Evolutionary conservation across 2,797 vertebrate genomes (phyloP), one percentile per base, ranked within the genome.

Genomic region (Malacoraja senta): DNA sequence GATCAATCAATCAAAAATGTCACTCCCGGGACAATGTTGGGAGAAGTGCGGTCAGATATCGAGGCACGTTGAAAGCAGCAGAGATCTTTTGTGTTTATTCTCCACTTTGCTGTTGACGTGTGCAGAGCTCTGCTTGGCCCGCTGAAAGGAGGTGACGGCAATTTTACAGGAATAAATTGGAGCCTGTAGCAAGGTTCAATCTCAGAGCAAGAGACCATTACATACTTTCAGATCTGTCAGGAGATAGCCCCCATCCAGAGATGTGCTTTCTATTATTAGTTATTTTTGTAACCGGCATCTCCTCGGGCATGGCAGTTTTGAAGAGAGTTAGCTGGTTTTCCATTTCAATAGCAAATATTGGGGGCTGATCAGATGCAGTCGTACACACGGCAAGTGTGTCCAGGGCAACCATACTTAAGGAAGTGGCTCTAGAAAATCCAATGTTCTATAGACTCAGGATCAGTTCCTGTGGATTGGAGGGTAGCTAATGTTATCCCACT

Each of bases 181-280:
- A 74, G 35, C 90, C 90, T 92, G 90, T 76, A 76, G 90, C 90
- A 92, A 92, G 72, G 90, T 92, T 92, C 90, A 92, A 76, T 76
- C 76, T 92, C 29, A n/a, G 90, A 74, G 35, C 71, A 92, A 44
- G 35, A 68, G 68, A 53, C 68, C 35, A 74, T 76, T 53, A n/a
- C 29, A 72, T 29, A 38, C 76, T 76, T 76, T 92, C 90, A 53
- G 90, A 92, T 91, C 71, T 44, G 35, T 88, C 84, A 88, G 84
- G 63, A 88, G 63, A 88, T 68, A 65, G 71, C 61, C 84, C 84
- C n/a, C 32, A 63, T 35, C 32, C 61, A 35, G 61, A 68, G n/a
- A 32, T 35, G 61, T 68, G 84, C 84, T 88, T 92, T 92, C 26
- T 26, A 29, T 74, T 24, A 8, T 71, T 53, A 26, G 10, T 15